Conservation (phyloP, 1,140 invertebrate species). For the Tachypleus tridentatus region DNA sequence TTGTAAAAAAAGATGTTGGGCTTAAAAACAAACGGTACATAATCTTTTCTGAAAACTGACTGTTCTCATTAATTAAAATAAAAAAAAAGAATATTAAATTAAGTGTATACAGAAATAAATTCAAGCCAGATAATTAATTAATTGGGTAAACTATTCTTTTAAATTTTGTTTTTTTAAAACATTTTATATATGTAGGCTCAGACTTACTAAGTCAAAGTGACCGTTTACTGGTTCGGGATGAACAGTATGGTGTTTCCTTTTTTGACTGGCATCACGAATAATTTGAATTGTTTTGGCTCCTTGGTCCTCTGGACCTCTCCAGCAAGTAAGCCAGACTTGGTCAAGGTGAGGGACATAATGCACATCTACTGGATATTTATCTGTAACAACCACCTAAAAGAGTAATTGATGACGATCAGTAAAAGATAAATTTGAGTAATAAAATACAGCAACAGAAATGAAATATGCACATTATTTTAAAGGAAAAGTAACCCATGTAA, state of each 20-base stretch:
- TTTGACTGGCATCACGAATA: constrained; percentile 59
- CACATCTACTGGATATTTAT: constrained; percentile 57
- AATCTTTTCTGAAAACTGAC: too few relatives aligned
- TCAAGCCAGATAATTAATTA: too few relatives aligned
- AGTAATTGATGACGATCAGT: not conserved
- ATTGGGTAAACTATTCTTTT: too few relatives aligned
- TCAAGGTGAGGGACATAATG: constrained; percentile 59
- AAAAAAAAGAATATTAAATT: too few relatives aligned
- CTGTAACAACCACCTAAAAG: constrained; percentile 54
- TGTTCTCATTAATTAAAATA: too few relatives aligned
- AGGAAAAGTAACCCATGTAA: not conserved
- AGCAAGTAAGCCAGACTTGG: constrained; percentile 67
- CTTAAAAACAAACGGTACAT: too few relatives aligned
- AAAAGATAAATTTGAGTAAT: too few relatives aligned
- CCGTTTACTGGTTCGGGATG: constrained; percentile 67
- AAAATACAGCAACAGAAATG: too few relatives aligned
- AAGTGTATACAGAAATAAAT: too few relatives aligned
- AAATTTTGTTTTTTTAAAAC: too few relatives aligned
- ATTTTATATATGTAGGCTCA: too few relatives aligned
- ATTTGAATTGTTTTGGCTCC: constrained; percentile 58
- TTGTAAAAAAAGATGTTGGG: too few relatives aligned
- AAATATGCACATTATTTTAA: not conserved
- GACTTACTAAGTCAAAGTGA: constrained; percentile 58
- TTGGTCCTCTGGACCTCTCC: constrained; percentile 43
- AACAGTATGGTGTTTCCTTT: constrained; percentile 60